Evolutionary conservation across 2,888 invertebrate species (phyloP).

Genomic region (Vanessa cardui): DNA sequence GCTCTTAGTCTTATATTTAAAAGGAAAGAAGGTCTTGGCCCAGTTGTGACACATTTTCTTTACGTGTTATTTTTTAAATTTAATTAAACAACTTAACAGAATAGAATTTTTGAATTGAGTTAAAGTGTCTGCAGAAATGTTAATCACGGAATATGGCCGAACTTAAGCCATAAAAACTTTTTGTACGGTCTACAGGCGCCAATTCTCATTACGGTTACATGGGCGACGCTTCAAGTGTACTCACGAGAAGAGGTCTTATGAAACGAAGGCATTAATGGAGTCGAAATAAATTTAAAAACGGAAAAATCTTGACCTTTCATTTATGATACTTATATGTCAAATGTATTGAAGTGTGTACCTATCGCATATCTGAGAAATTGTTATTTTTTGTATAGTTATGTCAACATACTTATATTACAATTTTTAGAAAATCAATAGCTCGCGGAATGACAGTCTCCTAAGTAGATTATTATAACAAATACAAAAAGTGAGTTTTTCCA

Average conservation of each 20-base stretch:
- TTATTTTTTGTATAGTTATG: too few relatives aligned
- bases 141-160: constrained; percentile 5
- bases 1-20: too few relatives aligned
- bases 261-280: constrained; percentile 22
- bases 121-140: constrained; percentile 10
- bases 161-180: constrained; percentile 8
- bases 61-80: too few relatives aligned
- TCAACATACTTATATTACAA: too few relatives aligned
- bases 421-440: too few relatives aligned
- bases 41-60: too few relatives aligned
- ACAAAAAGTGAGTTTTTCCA: too few relatives aligned
- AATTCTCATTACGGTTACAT: constrained; percentile 24
- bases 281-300: constrained; percentile 24
- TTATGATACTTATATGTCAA: neutral
- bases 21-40: too few relatives aligned
- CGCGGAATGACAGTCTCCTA: too few relatives aligned
- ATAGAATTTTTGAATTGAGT: constrained; percentile 2
- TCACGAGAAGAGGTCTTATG: constrained; percentile 23
- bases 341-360: neutral
- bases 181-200: constrained; percentile 18
- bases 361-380: neutral
- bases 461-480: too few relatives aligned
- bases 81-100: neutral
- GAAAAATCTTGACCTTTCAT: constrained; percentile 14
- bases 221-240: constrained; percentile 23